These are phyloP conservation scores for Ennomos quercinarius DNA, from an alignment of 2,888 invertebrate species.

Conservation along the genomic window DNA sequence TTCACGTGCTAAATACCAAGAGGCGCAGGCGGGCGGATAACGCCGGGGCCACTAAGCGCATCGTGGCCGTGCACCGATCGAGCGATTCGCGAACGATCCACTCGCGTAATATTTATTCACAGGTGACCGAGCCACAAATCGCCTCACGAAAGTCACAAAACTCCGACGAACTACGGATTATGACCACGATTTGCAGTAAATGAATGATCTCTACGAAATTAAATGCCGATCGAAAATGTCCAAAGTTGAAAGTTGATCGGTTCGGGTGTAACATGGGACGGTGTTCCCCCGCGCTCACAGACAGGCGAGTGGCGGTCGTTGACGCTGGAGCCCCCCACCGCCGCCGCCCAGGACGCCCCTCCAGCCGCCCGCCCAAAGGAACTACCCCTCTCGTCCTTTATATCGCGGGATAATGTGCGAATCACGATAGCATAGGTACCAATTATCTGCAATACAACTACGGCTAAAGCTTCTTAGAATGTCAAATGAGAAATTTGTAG, in stretches of 20 bases:
- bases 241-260: constrained; percentile 57
- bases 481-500: not conserved
- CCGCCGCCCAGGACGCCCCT: constrained; percentile 67
- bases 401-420: constrained; percentile 27
- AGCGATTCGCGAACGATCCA: constrained; percentile 41
- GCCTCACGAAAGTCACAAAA: constrained; percentile 27
- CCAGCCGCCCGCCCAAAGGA: constrained; percentile 77
- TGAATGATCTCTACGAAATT: constrained; percentile 22
- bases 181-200: constrained; percentile 19
- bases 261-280: constrained; percentile 63
- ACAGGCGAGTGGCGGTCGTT: constrained; percentile 81
- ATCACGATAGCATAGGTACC: constrained; percentile 6
- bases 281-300: constrained; percentile 72
- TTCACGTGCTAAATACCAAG: constrained; percentile 47
- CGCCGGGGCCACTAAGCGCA: constrained; percentile 46
- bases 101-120: constrained; percentile 33
- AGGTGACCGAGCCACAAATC: constrained; percentile 29
- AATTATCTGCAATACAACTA: not conserved
- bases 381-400: constrained; percentile 60
- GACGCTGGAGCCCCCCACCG: constrained; percentile 74
- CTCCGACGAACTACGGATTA: constrained; percentile 27
- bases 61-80: constrained; percentile 41
- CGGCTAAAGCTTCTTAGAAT: constrained; percentile 2
- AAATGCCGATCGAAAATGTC: constrained; percentile 42
- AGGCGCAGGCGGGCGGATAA: constrained; percentile 38